Base-by-base conservation (phyloP, 2,113 vertebrate genomes). In the Atherinomorus stipes region DNA sequence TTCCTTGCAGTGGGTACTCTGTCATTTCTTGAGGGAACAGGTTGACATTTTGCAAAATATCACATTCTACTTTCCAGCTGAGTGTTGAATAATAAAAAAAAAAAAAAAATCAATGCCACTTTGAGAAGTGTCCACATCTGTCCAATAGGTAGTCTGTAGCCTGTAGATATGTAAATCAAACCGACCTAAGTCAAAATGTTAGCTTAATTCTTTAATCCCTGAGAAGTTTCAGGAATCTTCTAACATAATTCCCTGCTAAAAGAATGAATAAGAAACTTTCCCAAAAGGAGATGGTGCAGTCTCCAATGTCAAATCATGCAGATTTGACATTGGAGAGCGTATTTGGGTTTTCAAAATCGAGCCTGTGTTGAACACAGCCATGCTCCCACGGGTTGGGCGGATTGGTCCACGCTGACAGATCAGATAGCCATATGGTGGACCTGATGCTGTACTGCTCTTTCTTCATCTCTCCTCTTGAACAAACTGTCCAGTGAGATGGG, bases 351-450 rank as follows among this genome's bases (percentile, higher is more conserved):
- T 87, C 76, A 71, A 87, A 88, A 81, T 74, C 57, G 34, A 75
- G 85, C 74, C 10, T 34, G 64, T 31, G 7, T 77, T 26, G 80
- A 82, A 64, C 28, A 61, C 51, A 62, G 82, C 70, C 70, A 54
- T 82, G 82, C 76, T 83, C 89, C 84, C 80, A 71, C 82, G 79
- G 71, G 57, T 84, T 80, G 1, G 31, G 80, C 81, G 84, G 78
- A 76, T 69, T 77, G 79, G 80, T 80, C 78, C 76, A 59, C 21
- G 50, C 80, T 77, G 76, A 80, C 74, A 80, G 76, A 88, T 88
- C 84, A 80, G 78, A 88, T 75, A 53, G 60, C 86, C 86, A 89
- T 89, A 87, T 89, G 90, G 78, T 64, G 63, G 73, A 42, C 78
- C 85, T 71, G 87, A 84, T 85, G 85, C 84, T 60, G 13, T 64